Evolutionary conservation across 2,113 vertebrate genomes (phyloP).

Genomic region (Hydrochoerus hydrochaeris): DNA sequence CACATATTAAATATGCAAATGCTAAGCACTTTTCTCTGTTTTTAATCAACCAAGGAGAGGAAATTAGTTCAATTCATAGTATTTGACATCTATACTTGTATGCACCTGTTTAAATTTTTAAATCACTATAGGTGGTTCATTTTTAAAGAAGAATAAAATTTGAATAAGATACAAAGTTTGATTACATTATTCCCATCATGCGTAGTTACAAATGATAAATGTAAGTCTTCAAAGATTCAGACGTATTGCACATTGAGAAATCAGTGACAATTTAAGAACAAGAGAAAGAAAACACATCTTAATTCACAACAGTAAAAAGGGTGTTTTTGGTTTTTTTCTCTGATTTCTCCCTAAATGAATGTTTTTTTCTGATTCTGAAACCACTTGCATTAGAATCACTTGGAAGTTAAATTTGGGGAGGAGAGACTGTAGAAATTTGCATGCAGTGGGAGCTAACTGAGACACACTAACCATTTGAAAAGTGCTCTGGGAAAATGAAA

Average conservation of each 20-base stretch:
- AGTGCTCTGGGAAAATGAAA: background rate
- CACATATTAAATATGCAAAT: too few species aligned
- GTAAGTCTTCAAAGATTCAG: background rate
- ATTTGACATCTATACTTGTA: too few species aligned
- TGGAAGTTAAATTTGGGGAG: background rate
- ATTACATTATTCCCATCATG: background rate
- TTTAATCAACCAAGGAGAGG: too few species aligned
- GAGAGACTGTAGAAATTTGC: background rate
- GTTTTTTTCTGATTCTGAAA: background rate
- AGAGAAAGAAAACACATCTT: background rate
- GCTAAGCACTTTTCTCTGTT: too few species aligned
- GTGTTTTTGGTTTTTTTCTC: background rate
- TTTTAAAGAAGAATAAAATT: too few species aligned
- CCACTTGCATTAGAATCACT: background rate
- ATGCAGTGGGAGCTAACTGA: background rate
- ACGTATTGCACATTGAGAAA: background rate
- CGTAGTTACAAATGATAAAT: background rate
- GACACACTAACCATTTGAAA: background rate
- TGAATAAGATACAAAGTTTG: background rate
- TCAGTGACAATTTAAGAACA: background rate
- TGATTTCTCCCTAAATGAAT: slow-evolving; percentile 1
- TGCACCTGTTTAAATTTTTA: too few species aligned
- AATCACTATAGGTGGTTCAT: too few species aligned
- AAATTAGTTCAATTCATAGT: too few species aligned
- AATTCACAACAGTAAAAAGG: background rate